Evolutionary conservation across 2,113 vertebrate genomes (phyloP).

Genomic region (Hippocampus abdominalis): DNA sequence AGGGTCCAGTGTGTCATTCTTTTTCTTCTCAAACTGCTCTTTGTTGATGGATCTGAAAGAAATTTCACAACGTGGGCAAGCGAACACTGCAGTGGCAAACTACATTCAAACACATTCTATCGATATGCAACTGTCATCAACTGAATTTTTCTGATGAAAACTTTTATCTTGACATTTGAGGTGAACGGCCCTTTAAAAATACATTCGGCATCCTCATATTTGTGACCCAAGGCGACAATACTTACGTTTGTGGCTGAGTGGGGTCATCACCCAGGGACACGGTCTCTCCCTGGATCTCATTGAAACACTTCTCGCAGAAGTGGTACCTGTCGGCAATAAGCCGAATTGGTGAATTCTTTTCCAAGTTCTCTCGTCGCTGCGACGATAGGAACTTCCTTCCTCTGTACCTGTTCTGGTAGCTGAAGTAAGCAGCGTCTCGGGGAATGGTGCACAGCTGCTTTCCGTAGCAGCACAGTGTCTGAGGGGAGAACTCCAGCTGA

Average conservation of each 20-base stretch:
- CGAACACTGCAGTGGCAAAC: neutral
- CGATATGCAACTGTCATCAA: no score
- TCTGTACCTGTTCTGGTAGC: constrained; percentile 97
- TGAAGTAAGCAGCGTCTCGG: constrained; percentile 96
- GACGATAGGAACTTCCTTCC: neutral
- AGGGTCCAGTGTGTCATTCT: constrained; percentile 97
- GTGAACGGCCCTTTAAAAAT: no score
- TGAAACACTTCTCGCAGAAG: constrained; percentile 99
- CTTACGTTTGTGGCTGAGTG: constrained; percentile 98
- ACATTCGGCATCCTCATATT: neutral
- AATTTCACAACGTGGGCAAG: neutral
- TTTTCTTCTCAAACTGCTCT: constrained; percentile 98
- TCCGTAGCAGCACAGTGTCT: constrained; percentile 98
- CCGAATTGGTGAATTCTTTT: constrained; percentile 90
- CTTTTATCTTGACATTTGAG: no score
- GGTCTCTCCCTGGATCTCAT: constrained; percentile 98
- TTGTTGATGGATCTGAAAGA: constrained; percentile 91
- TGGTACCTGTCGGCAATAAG: constrained; percentile 99
- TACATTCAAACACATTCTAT: neutral
- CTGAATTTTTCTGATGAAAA: no score
- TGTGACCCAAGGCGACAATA: constrained; percentile 31
- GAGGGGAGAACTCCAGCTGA: constrained; percentile 96
- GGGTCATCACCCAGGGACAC: constrained; percentile 98
- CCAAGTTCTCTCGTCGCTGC: neutral
- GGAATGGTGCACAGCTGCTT: constrained; percentile 99